Conservation (phyloP, 35 echinoderm and acorn worm genomes). For the Chiridota heheva region DNA sequence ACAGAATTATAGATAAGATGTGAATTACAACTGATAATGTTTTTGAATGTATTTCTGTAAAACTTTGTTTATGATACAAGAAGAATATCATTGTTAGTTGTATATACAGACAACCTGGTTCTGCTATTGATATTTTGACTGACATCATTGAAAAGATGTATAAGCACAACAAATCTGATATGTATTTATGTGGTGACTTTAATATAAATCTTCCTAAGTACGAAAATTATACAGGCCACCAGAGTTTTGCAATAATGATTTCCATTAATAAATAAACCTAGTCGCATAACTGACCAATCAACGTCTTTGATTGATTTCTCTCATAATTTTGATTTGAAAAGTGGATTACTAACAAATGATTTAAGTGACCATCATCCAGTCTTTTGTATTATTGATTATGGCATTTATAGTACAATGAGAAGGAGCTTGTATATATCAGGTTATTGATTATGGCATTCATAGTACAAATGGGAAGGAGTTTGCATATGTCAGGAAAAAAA, state of each 20-base stretch:
- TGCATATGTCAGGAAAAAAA: too few species aligned
- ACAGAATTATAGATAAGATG: slow-evolving; percentile 34
- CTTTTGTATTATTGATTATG: slow-evolving; percentile 5
- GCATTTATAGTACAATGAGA: background rate
- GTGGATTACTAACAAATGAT: slow-evolving; percentile 27
- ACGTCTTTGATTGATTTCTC: slow-evolving; percentile 13
- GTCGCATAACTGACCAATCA: slow-evolving; percentile 11
- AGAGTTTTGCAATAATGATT: background rate
- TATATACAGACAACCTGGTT: slow-evolving; percentile 42
- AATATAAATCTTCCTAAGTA: slow-evolving; percentile 1
- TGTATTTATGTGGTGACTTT: slow-evolving; percentile 27
- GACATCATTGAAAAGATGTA: slow-evolving; percentile 20
- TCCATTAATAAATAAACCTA: background rate
- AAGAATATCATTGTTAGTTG: slow-evolving; percentile 24
- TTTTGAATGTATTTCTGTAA: slow-evolving; percentile 29
- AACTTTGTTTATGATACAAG: slow-evolving; percentile 6
- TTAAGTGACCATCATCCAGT: slow-evolving; percentile 27
- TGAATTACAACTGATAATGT: slow-evolving; percentile 10
- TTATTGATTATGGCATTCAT: too few species aligned
- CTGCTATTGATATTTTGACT: slow-evolving; percentile 5
- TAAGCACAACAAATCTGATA: background rate
- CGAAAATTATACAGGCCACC: background rate
- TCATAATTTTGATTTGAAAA: background rate
- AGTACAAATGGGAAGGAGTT: too few species aligned
- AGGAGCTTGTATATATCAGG: background rate